Base-by-base conservation (phyloP, 2,888 invertebrate species). In the Lasioglossum figueresi region DNA sequence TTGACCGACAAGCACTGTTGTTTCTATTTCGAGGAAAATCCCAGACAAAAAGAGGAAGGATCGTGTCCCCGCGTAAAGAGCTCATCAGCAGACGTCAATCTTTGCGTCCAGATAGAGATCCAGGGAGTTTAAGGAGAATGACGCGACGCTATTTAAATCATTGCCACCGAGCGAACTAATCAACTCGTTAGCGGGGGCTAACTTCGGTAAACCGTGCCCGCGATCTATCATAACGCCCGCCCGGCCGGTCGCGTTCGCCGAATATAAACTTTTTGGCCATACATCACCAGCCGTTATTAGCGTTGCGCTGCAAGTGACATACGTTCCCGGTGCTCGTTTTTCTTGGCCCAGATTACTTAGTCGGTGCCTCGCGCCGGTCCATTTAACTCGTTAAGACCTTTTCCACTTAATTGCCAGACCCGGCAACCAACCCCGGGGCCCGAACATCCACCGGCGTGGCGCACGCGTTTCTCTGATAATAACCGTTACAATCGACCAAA, bases 301-400 rank as follows among this genome's bases (percentile, higher is more conserved):
- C 84, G 80, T 73, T 80, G 37, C 63, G 52, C 76, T 79, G 82
- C 78, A 73, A 87, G 80, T 70, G 84, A 87, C 87, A 89, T 77
- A 80, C 63, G 76, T 68, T 73, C 79, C 31, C 82, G 73, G 70
- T 80, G 81, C 82, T 88, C 83, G 81, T 85, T 88, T 84, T 85
- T 82, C 85, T 85, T 81, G 83, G 76, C 80, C 89, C 66, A 68
- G 73, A 83, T 85, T 74, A 71, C 66, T 4, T 37, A 19, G 56
- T 40, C 76, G 43, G 48, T 48, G 73, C 76, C 68, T 66, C 70
- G 70, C 77, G 19, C 72, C 59, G 56, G 63, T 75, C 76, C 83
- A 79, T 88, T 87, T 82, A 91, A 87, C 84, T 77, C 75, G 78
- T 79, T 83, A 86, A 89, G 83, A 82, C 68, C 59, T 80, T 66